These are phyloP conservation scores for Leucania comma DNA, from an alignment of 2,888 invertebrate species.

Conservation along the genomic window DNA sequence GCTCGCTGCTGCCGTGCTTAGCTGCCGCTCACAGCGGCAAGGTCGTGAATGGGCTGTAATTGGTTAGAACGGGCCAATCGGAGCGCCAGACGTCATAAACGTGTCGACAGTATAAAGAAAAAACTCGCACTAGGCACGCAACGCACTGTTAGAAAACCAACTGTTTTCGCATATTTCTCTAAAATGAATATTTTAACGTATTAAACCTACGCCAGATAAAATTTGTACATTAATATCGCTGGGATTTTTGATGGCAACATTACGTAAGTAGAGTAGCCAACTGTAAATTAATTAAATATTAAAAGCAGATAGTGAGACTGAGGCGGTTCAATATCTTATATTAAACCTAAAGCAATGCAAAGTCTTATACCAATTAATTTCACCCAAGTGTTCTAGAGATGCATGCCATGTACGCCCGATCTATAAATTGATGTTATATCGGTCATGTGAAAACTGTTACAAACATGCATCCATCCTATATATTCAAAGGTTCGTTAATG, in stretches of 20 bases:
- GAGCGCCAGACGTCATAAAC: too few species aligned
- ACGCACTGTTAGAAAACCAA: neutral
- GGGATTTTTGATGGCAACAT: constrained; percentile 31
- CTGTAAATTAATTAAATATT: neutral
- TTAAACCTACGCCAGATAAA: neutral
- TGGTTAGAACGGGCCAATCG: too few species aligned
- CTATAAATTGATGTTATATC: neutral
- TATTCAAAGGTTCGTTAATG: neutral
- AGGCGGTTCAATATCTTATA: constrained; percentile 6
- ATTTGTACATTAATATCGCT: constrained; percentile 15
- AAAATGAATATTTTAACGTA: constrained; percentile 7
- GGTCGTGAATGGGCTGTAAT: too few species aligned
- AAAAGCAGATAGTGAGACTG: constrained; percentile 7
- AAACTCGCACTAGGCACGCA: too few species aligned
- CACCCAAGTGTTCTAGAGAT: neutral
- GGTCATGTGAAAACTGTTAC: neutral
- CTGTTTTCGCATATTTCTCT: neutral
- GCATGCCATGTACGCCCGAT: neutral
- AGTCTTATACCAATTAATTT: neutral
- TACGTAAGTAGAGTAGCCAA: neutral
- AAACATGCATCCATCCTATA: neutral
- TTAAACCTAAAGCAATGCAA: neutral
- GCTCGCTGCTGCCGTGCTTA: too few species aligned
- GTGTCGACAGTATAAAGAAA: too few species aligned
- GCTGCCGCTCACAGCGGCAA: too few species aligned